Evolutionary conservation across 2,888 invertebrate species (phyloP).

Genomic region (Pseudococcus viburni): DNA sequence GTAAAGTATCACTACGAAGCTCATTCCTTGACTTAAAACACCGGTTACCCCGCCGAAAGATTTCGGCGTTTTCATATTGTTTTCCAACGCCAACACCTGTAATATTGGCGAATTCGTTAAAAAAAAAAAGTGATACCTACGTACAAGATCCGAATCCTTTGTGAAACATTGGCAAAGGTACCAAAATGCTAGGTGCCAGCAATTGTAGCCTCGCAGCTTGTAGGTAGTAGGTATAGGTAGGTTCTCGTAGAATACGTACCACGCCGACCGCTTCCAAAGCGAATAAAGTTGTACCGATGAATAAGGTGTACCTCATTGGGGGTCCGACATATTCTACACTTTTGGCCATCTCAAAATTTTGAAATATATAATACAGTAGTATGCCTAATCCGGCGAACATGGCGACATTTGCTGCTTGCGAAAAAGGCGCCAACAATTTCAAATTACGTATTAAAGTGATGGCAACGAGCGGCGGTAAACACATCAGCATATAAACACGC

Average conservation of each 20-base stretch:
- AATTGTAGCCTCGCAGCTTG: no score
- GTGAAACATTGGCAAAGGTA: no score
- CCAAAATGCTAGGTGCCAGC: no score
- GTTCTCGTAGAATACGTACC: no score
- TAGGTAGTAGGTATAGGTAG: no score
- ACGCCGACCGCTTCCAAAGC: conserved; percentile 88
- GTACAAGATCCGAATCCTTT: no score
- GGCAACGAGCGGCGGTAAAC: conserved; percentile 80
- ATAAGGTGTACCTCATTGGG: conserved; percentile 79
- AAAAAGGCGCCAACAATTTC: conserved; percentile 86
- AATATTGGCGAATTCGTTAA: conserved; percentile 67
- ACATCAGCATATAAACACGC: conserved; percentile 80
- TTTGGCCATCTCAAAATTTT: conserved; percentile 74
- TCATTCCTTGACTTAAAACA: conserved; percentile 87
- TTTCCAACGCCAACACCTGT: conserved; percentile 91
- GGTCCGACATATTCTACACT: conserved; percentile 73
- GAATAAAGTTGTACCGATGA: conserved; percentile 92
- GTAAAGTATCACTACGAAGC: conserved; percentile 82
- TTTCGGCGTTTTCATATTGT: conserved; percentile 88
- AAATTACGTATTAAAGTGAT: conserved; percentile 83
- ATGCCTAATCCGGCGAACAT: conserved; percentile 84
- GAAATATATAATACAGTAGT: conserved; percentile 81
- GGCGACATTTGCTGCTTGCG: conserved; percentile 85
- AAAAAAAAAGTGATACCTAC: background rate
- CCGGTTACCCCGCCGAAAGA: conserved; percentile 84